Base-by-base conservation (phyloP, 2,888 invertebrate genomes). In the Mythimna ferrago region DNA sequence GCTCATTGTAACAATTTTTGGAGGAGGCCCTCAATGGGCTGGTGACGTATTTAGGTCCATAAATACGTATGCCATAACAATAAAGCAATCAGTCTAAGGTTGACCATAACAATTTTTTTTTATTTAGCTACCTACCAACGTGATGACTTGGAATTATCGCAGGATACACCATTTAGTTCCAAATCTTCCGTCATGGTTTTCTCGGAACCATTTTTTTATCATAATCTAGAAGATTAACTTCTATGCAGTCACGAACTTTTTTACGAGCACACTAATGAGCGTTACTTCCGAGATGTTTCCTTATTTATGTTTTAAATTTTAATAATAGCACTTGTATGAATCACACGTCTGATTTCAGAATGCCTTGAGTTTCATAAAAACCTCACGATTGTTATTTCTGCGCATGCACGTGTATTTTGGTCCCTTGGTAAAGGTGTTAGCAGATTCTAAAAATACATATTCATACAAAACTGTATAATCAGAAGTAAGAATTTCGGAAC, bases 261-360 rank as follows among this genome's bases (percentile, higher is more conserved):
- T 84, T 80, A 82, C 74, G 70, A 67, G 63, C 73, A 35, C 79
- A 71, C 71, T 85, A 86, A 85, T 83, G 85, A 83, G 84, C 71
- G 60, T 81, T 83, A 88, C 89, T 91, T 91, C 91, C 90, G 91
- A 90, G 85, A 88, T 75, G 84, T 87, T 90, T 88, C 91, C 88
- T 89, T 78, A 82, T 88, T 84, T 78, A 78, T 82, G 35, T 68
- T 75, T 63, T 48, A 77, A 76, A 32, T 78, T 85, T 77, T 73
- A 86, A 76, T 70, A 74, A 77, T 74, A 75, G 64, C 35, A 73
- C 60, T 71, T 64, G 53, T 58, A 74, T 84, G 80, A 84, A 44
- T 86, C 77, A 86, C 75, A 66, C 54, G 14, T 64, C 48, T 71
- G 71, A 60, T 78, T 71, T 72, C 26, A 73, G 60, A 84, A 78